These are phyloP conservation scores for Octonoba sinensis DNA, from an alignment of 2,888 invertebrate genomes.

Conservation along the genomic window DNA sequence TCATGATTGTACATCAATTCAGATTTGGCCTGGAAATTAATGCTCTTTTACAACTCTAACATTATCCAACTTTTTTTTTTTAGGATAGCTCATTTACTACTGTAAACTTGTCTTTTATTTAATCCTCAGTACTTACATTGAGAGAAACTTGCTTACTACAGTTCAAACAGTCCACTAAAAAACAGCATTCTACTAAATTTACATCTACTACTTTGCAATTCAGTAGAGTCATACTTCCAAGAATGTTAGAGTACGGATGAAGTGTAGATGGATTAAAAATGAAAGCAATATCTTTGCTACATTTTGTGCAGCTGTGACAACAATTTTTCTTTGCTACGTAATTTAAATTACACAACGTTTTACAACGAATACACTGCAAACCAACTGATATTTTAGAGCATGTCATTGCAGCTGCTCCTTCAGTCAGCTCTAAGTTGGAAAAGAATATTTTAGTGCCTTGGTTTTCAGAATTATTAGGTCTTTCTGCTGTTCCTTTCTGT, in stretches of 20 bases:
- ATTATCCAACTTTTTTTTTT: too few relatives aligned
- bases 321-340: slow-evolving; percentile 68
- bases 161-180: slow-evolving; percentile 70
- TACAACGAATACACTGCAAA: slow-evolving; percentile 66
- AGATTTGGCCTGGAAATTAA: too few relatives aligned
- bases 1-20: too few relatives aligned
- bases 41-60: too few relatives aligned
- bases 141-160: slow-evolving; percentile 70
- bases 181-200: slow-evolving; percentile 69
- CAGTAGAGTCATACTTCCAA: slow-evolving; percentile 71
- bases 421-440: slow-evolving; percentile 69
- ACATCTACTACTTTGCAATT: slow-evolving; percentile 71
- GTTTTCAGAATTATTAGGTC: slow-evolving; percentile 5
- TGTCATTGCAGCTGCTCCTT: slow-evolving; percentile 69
- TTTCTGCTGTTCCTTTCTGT: too few relatives aligned
- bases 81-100: not conserved
- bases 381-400: slow-evolving; percentile 68
- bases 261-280: slow-evolving; percentile 69
- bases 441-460: slow-evolving; percentile 70
- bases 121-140: slow-evolving; percentile 67
- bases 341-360: slow-evolving; percentile 67
- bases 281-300: slow-evolving; percentile 68
- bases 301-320: slow-evolving; percentile 69
- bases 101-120: not conserved
- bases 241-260: slow-evolving; percentile 69